A percentile compares a stretch with the other conserved stretches of the same genome.
Conservation (phyloP, 2,113 vertebrate species). For the Emydocephalus ijimae region DNA sequence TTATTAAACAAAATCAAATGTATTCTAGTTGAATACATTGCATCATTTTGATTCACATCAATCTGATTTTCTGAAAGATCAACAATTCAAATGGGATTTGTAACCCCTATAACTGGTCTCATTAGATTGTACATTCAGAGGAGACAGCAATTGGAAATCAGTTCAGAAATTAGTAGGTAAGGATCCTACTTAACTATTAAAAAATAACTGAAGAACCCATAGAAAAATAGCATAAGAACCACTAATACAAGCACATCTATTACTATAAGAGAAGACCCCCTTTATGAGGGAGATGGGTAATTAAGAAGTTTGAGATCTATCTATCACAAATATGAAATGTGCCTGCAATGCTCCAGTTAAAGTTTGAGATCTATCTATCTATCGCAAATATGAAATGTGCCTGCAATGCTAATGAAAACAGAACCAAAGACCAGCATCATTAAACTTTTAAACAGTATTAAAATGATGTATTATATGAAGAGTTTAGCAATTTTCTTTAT, state of each 20-base stretch:
- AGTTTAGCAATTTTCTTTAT: neutral
- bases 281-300: too few species aligned
- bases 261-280: neutral
- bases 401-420: neutral
- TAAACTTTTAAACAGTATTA: neutral
- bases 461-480: neutral
- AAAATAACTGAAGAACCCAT: neutral
- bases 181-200: neutral
- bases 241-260: neutral
- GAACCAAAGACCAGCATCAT: neutral
- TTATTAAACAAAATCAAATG: neutral
- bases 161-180: neutral
- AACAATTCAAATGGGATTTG: neutral
- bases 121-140: neutral
- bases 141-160: neutral
- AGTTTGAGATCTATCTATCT: too few species aligned
- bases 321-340: neutral
- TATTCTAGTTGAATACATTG: neutral
- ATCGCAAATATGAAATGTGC: neutral
- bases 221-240: too few species aligned
- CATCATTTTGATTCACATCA: neutral
- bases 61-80: neutral
- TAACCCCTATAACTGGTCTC: neutral
- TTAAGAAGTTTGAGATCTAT: too few species aligned
- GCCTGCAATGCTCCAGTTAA: neutral